A percentile compares a stretch with the other conserved stretches of the same genome.
Conservation (phyloP, 2,113 vertebrate species). For the Megaptera novaeangliae region DNA sequence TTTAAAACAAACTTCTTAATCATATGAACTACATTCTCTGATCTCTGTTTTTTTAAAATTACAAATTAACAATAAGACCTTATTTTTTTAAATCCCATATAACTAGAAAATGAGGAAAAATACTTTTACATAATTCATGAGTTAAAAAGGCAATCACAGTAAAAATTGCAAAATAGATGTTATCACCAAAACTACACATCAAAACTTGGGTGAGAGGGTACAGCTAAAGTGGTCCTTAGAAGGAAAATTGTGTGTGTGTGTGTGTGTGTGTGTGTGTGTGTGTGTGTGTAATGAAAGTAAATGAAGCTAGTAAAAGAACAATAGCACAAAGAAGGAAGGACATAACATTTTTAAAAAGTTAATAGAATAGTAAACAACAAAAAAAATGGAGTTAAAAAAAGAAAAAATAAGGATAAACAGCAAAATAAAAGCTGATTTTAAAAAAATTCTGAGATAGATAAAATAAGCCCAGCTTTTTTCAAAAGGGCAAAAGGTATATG, state of each 20-base stretch:
- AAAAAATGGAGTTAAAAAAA: background rate
- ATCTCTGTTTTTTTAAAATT: background rate
- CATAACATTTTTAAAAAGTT: background rate
- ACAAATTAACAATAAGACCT: background rate
- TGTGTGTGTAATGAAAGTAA: background rate
- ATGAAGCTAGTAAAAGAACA: background rate
- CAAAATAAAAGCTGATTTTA: background rate
- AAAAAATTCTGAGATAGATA: background rate
- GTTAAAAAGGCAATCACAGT: background rate
- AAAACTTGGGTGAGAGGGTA: background rate
- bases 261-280: background rate
- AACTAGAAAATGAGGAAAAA: background rate
- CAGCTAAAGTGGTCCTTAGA: background rate
- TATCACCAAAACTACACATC: constrained; percentile 5
- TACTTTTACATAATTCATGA: background rate
- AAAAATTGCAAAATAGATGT: background rate
- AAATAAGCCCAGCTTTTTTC: background rate
- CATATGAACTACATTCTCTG: background rate
- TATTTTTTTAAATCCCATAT: background rate
- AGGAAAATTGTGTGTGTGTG: background rate
- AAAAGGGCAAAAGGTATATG: background rate
- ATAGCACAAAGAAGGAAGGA: background rate
- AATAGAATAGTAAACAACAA: background rate
- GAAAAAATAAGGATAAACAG: background rate
- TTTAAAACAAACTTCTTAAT: background rate